Percentiles rank a stretch among this genome's conserved stretches.
Conservation (phyloP, 1,140 invertebrate genomes). For the Macrocentrus cingulum region DNA sequence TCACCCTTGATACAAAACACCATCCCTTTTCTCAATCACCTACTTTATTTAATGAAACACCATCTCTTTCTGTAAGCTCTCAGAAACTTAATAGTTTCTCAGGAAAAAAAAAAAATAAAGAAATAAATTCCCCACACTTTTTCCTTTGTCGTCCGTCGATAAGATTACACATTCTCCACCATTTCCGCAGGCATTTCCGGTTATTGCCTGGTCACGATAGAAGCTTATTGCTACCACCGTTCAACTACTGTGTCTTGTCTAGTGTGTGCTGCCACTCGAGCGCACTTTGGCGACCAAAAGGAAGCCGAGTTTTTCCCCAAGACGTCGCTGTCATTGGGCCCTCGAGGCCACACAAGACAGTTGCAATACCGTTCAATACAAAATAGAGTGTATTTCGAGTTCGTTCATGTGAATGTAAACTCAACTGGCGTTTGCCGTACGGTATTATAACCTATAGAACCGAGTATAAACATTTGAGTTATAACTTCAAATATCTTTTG, state of each 20-base stretch:
- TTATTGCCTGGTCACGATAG: slow-evolving; percentile 26
- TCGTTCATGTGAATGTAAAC: too few species aligned
- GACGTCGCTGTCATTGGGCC: not conserved
- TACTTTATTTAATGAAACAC: too few species aligned
- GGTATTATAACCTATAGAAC: too few species aligned
- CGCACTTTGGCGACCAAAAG: not conserved
- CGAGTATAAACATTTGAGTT: too few species aligned
- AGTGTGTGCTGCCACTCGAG: too few species aligned
- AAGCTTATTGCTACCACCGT: slow-evolving; percentile 21
- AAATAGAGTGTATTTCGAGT: not conserved
- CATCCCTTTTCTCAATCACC: too few species aligned
- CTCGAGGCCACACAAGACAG: not conserved
- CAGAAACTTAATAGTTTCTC: too few species aligned
- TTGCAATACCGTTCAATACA: not conserved
- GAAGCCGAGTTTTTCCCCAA: not conserved
- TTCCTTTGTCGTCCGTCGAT: not conserved
- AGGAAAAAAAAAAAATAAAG: too few species aligned
- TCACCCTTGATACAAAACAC: too few species aligned
- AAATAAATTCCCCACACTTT: not conserved
- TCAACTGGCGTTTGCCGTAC: too few species aligned
- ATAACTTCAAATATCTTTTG: too few species aligned
- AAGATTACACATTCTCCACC: not conserved
- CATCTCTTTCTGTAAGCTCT: too few species aligned
- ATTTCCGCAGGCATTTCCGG: slow-evolving; percentile 12
- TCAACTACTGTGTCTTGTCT: not conserved